Percentiles rank a stretch among this genome's conserved stretches.
Conservation (phyloP, 2,113 vertebrate genomes). For the Rissa tridactyla region DNA sequence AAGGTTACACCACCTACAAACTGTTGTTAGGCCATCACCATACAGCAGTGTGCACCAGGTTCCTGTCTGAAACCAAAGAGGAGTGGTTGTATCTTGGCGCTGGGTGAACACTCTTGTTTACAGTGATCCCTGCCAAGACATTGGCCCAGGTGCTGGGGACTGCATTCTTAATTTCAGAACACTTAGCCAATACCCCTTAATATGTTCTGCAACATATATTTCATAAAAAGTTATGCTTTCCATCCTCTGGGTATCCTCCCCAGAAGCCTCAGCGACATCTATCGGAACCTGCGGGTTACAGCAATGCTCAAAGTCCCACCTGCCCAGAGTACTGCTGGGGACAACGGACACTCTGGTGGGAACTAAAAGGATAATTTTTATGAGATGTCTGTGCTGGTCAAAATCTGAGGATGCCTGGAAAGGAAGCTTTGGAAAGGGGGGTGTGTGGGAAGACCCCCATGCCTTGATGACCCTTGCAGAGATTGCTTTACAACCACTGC, state of each 20-base stretch:
- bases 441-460: not conserved
- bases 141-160: not conserved
- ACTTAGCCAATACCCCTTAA: not conserved
- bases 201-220: not conserved
- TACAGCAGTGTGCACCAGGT: not conserved
- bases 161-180: accelerated
- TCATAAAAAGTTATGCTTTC: not conserved
- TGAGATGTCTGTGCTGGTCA: not conserved
- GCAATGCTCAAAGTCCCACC: accelerated
- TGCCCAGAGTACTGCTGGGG: accelerated
- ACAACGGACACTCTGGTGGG: not conserved
- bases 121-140: not conserved
- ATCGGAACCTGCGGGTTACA: accelerated
- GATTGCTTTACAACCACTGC: not conserved
- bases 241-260: too few relatives aligned
- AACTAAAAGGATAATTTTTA: not conserved
- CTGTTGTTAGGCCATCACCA: not conserved
- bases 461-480: not conserved
- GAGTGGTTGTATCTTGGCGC: not conserved
- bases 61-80: not conserved
- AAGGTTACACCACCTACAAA: not conserved
- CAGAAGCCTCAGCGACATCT: not conserved
- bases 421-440: not conserved
- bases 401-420: not conserved
- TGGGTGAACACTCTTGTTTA: not conserved